These are phyloP conservation scores for Odontamblyopus lacepedii DNA, from an alignment of 2,797 vertebrate genomes.

Conservation along the genomic window DNA sequence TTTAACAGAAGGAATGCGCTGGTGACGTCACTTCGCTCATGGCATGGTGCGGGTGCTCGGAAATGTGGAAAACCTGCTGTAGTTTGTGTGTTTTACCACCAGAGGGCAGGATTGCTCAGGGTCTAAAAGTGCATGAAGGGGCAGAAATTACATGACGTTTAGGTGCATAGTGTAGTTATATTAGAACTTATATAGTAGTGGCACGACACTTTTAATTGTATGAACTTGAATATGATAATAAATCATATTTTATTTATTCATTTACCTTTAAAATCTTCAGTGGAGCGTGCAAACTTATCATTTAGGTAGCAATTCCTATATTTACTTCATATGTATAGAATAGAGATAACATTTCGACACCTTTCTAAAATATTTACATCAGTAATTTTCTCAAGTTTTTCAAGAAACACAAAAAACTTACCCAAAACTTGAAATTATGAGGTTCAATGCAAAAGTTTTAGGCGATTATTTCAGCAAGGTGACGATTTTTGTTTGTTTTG, in stretches of 20 bases:
- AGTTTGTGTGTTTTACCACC: not conserved
- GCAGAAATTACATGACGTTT: not conserved
- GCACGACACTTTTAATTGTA: too few species aligned
- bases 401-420: too few species aligned
- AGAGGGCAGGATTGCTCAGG: not conserved
- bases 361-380: too few species aligned
- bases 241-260: not conserved
- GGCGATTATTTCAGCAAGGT: too few species aligned
- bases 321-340: not conserved
- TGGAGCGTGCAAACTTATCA: not conserved
- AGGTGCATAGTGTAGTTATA: too few species aligned
- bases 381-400: too few species aligned
- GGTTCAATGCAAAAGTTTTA: too few species aligned
- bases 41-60: constrained; percentile 6
- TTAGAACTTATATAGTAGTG: too few species aligned
- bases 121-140: not conserved
- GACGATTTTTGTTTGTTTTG: too few species aligned
- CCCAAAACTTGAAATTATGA: too few species aligned
- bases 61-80: not conserved
- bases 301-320: not conserved
- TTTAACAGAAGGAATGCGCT: not conserved
- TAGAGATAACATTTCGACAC: too few species aligned
- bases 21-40: constrained; percentile 26
- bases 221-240: too few species aligned
- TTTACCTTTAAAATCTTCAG: not conserved